These are phyloP conservation scores for Epinephelus awoara DNA, from an alignment of 2,797 vertebrate species.

Conservation along the genomic window DNA sequence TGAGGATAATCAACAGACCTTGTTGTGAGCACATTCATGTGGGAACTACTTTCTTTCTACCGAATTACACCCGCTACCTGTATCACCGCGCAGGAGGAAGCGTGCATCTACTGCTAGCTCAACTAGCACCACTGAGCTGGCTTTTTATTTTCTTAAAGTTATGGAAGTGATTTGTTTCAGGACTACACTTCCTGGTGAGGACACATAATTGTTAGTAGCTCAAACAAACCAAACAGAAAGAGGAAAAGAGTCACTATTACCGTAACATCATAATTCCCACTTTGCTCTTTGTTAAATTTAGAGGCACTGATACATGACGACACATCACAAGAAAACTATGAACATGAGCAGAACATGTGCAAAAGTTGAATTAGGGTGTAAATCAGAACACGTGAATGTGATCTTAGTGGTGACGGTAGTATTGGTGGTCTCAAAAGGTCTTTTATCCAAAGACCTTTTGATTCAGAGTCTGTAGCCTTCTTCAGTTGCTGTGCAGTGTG, in stretches of 20 bases:
- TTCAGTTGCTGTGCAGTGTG: not conserved
- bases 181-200: constrained; percentile 84
- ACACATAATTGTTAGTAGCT: constrained; percentile 73
- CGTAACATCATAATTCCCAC: constrained; percentile 55
- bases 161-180: constrained; percentile 84
- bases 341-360: constrained; percentile 89
- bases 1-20: too few relatives aligned
- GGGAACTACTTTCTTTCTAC: too few relatives aligned
- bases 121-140: too few relatives aligned
- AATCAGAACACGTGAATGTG: constrained; percentile 49
- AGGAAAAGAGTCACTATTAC: constrained; percentile 77
- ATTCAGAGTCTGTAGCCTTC: constrained; percentile 34
- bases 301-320: constrained; percentile 67
- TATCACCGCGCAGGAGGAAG: too few relatives aligned
- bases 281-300: constrained; percentile 47
- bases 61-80: too few relatives aligned
- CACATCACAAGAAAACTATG: constrained; percentile 86
- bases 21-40: too few relatives aligned
- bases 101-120: too few relatives aligned
- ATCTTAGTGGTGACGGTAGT: constrained; percentile 13
- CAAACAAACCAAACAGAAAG: constrained; percentile 54
- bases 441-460: constrained; percentile 27
- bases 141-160: constrained; percentile 51
- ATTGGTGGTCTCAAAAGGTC: constrained; percentile 23
- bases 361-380: constrained; percentile 80